Percentiles rank a stretch among this genome's conserved stretches.
phyloP scores from a whole-genome alignment of 2,888 invertebrate species.

The Ichneumoninae sp. region DNA sequence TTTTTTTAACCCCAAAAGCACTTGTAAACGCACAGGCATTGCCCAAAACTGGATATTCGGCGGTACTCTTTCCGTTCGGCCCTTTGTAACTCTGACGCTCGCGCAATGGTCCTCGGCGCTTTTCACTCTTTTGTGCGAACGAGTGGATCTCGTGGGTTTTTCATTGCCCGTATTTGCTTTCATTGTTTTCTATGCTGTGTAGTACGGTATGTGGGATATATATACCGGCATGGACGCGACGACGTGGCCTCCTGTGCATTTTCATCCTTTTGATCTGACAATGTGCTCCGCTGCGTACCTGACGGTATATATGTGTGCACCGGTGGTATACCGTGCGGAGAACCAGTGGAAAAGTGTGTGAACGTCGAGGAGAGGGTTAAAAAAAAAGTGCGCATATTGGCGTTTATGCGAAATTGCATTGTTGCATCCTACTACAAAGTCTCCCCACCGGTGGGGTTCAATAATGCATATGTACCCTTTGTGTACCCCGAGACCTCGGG shows the following conservation, averaged over 20 bases:
- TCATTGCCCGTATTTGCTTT: slow-evolving; percentile 81
- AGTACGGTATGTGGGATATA: slow-evolving; percentile 16
- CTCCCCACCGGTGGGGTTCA: slow-evolving; percentile 49
- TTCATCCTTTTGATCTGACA: slow-evolving; percentile 78
- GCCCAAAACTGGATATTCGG: slow-evolving; percentile 73
- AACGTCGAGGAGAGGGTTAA: slow-evolving; percentile 66
- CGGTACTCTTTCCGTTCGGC: slow-evolving; percentile 75
- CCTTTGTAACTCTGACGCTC: slow-evolving; percentile 76
- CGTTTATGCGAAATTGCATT: slow-evolving; percentile 66
- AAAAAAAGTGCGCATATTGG: slow-evolving; percentile 61
- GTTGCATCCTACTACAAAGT: slow-evolving; percentile 54
- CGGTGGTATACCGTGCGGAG: slow-evolving; percentile 52
- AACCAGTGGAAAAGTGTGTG: slow-evolving; percentile 46
- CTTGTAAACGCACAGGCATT: slow-evolving; percentile 31
- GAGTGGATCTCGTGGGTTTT: slow-evolving; percentile 74
- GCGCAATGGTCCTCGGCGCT: slow-evolving; percentile 62
- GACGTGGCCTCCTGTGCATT: slow-evolving; percentile 68
- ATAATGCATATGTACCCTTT: slow-evolving; percentile 59
- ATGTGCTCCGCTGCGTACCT: slow-evolving; percentile 60
- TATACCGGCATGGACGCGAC: slow-evolving; percentile 24
- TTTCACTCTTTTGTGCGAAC: slow-evolving; percentile 75
- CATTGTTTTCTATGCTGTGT: slow-evolving; percentile 76
- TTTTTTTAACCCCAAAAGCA: slow-evolving; percentile 68
- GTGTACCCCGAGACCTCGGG: slow-evolving; percentile 30
- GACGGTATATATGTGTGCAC: slow-evolving; percentile 54